These are phyloP conservation scores for Philypnodon macrostomus DNA, from an alignment of 2,797 vertebrate species.

Conservation along the genomic window DNA sequence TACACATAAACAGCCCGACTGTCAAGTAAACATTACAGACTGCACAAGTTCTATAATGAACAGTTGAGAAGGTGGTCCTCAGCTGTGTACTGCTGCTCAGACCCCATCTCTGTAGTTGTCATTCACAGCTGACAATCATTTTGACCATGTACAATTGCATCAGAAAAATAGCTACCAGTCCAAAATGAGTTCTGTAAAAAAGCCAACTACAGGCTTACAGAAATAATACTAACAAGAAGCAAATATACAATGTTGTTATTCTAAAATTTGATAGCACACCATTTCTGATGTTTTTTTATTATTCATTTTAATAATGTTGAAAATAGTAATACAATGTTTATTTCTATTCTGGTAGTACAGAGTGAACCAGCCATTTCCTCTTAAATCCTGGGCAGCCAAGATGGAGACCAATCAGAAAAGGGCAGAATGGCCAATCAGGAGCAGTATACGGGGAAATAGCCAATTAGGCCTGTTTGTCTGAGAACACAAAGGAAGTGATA, in stretches of 20 bases:
- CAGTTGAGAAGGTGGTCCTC: no score
- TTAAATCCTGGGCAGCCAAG: constrained; percentile 38
- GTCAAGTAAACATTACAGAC: no score
- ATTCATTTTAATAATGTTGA: no score
- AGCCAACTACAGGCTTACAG: no score
- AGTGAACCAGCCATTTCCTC: constrained; percentile 42
- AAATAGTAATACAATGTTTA: neutral
- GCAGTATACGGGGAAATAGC: constrained; percentile 58
- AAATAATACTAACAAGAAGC: no score
- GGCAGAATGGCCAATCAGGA: constrained; percentile 67
- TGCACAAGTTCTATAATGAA: no score
- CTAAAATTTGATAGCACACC: no score
- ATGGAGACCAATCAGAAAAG: constrained; percentile 64
- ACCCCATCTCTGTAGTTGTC: neutral
- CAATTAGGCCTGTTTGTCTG: constrained; percentile 73
- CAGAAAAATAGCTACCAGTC: constrained; percentile 3
- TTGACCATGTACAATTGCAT: neutral
- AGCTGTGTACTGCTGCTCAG: no score
- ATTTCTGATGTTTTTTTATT: no score
- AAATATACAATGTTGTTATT: no score
- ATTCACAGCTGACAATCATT: constrained; percentile 6
- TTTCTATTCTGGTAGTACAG: constrained; percentile 15
- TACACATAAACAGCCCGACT: no score
- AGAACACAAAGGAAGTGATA: constrained; percentile 69
- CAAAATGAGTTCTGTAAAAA: no score